Evolutionary conservation across 2,888 invertebrate genomes (phyloP).

Genomic region (Nephrotoma flavescens): DNA sequence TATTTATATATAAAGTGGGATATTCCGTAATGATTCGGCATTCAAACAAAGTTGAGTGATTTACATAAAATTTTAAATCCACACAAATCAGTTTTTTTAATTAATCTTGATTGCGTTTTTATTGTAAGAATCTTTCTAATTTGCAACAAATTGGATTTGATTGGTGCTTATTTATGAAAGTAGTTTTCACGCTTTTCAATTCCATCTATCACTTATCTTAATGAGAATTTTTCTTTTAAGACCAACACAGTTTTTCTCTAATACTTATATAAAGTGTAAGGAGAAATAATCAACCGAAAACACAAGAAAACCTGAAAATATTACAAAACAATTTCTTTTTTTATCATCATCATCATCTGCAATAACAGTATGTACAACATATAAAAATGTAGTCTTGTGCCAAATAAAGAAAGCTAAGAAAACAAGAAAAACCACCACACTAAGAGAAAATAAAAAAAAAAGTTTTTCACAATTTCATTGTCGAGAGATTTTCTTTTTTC

Average conservation of each 20-base stretch:
- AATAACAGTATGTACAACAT: background rate
- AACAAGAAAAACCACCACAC: background rate
- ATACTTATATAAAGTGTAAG: no score
- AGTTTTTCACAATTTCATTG: background rate
- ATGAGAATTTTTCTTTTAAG: background rate
- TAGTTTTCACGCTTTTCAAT: background rate
- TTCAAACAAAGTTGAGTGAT: no score
- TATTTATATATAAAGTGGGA: no score
- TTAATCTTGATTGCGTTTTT: no score
- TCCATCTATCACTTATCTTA: background rate
- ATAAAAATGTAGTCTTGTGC: background rate
- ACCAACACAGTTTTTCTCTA: no score
- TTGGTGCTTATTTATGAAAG: background rate
- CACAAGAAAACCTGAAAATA: background rate
- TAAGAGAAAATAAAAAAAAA: background rate
- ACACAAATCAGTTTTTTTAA: no score
- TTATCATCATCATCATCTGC: background rate
- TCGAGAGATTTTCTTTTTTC: background rate
- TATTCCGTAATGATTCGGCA: no score
- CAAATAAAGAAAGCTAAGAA: background rate
- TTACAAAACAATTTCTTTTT: background rate
- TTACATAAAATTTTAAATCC: no score
- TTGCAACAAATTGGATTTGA: background rate
- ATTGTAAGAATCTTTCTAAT: no score
- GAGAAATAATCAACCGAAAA: background rate